Conservation (phyloP, 92 coral and sea anemone genomes). For the Parazoanthus atlanticus region DNA sequence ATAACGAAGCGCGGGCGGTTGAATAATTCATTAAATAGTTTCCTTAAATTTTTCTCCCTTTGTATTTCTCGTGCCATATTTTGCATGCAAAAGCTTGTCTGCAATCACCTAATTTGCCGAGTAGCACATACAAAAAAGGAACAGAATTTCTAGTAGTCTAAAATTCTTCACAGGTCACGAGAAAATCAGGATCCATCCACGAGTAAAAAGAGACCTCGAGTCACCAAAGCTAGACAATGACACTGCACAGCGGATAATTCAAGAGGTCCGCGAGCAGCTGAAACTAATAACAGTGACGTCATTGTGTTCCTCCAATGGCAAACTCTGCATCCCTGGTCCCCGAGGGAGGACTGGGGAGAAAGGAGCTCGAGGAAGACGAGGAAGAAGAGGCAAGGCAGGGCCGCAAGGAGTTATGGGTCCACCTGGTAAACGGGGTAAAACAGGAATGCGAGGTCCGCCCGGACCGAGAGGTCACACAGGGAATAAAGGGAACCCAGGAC, state of each 20-base stretch:
- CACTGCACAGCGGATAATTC: not conserved
- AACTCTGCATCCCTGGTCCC: not conserved
- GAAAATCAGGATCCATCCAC: not conserved
- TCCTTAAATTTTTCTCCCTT: no score
- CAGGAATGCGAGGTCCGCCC: not conserved
- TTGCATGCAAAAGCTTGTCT: no score
- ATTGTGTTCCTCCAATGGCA: no score
- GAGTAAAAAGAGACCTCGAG: not conserved
- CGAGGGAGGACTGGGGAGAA: not conserved
- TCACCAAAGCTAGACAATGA: not conserved
- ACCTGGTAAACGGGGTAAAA: no score
- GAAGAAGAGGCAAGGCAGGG: not conserved
- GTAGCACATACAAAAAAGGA: no score
- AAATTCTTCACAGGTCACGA: not conserved
- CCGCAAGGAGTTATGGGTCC: not conserved
- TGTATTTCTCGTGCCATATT: no score
- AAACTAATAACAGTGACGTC: not conserved
- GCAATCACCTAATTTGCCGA: no score
- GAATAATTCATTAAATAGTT: no score
- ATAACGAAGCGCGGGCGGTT: no score
- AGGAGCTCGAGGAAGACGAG: not conserved
- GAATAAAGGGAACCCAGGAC: not conserved
- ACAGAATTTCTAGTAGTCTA: no score
- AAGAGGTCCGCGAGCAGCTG: not conserved
- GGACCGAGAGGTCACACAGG: not conserved